phyloP scores from a whole-genome alignment of 2,113 vertebrate genomes.

The Triplophysa rosa region DNA sequence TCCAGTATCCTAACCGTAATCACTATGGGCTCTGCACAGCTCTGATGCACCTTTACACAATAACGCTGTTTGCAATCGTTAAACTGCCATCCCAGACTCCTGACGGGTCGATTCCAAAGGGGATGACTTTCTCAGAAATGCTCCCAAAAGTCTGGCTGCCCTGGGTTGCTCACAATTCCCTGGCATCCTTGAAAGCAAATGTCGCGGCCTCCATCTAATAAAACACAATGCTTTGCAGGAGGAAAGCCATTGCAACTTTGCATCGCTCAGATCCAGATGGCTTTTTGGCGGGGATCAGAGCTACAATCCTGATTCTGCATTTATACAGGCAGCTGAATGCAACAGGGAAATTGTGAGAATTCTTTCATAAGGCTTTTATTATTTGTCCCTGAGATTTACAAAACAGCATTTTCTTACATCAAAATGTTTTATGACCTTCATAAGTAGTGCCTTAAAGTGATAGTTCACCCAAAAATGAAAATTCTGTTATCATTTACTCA shows the following conservation, averaged over 20 bases:
- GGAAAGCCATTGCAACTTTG: conserved; percentile 7
- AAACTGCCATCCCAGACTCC: conserved; percentile 1
- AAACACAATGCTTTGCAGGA: neutral
- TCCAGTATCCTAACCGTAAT: neutral
- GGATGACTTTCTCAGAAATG: conserved; percentile 16
- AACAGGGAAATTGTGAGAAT: neutral
- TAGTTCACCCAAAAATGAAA: too few relatives aligned
- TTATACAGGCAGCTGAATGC: neutral
- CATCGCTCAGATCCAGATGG: neutral
- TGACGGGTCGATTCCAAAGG: neutral
- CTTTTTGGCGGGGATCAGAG: neutral
- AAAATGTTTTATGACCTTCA: too few relatives aligned
- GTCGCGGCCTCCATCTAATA: conserved; percentile 13
- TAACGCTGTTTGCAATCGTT: neutral
- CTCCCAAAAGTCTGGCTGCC: conserved; percentile 5
- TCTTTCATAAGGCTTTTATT: neutral
- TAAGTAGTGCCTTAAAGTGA: too few relatives aligned
- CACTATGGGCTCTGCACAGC: neutral
- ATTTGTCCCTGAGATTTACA: neutral
- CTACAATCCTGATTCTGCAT: neutral
- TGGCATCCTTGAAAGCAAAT: conserved; percentile 21
- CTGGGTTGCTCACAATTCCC: conserved; percentile 11
- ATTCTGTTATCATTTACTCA: too few relatives aligned
- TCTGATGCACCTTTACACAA: neutral
- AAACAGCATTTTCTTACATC: too few relatives aligned